A percentile compares a stretch with the other conserved stretches of the same genome.
phyloP scores from a whole-genome alignment of 2,113 vertebrate species.

The Camarhynchus parvulus region DNA sequence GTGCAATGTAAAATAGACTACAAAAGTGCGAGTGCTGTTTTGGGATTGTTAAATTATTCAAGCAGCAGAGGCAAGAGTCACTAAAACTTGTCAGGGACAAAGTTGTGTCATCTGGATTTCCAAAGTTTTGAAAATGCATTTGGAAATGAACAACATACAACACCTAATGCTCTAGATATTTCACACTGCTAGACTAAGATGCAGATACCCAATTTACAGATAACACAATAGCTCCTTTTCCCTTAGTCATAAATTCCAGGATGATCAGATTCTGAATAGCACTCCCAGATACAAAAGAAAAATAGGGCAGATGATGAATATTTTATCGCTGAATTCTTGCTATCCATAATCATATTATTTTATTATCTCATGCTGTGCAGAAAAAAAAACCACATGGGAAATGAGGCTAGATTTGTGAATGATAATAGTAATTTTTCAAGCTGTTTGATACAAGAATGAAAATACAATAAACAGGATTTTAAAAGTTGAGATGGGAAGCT shows the following conservation, averaged over 20 bases:
- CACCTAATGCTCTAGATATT: not conserved
- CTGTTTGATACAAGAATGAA: slow-evolving; percentile 39
- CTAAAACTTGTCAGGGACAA: not conserved
- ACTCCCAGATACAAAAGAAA: slow-evolving; percentile 42
- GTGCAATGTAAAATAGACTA: not conserved
- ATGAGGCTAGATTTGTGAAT: slow-evolving; percentile 56
- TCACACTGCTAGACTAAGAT: not conserved
- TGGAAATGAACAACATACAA: slow-evolving; percentile 1
- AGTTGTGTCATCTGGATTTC: not conserved
- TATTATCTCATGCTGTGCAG: slow-evolving; percentile 43
- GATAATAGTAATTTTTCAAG: slow-evolving; percentile 57
- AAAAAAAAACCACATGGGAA: not conserved
- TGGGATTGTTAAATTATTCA: not conserved
- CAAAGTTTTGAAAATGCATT: slow-evolving; percentile 16
- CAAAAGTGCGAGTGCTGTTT: not conserved
- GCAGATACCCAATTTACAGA: slow-evolving; percentile 28
- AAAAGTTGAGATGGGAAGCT: slow-evolving; percentile 28
- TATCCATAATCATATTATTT: slow-evolving; percentile 62
- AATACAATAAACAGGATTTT: slow-evolving; percentile 53
- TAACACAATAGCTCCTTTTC: slow-evolving; percentile 23
- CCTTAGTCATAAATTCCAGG: slow-evolving; percentile 42
- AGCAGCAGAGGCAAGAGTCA: not conserved
- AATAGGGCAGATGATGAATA: slow-evolving; percentile 66
- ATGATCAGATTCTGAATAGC: slow-evolving; percentile 46
- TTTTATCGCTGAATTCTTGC: slow-evolving; percentile 46